These are phyloP conservation scores for Australoheros facetus DNA, from an alignment of 2,797 vertebrate species.

Conservation along the genomic window DNA sequence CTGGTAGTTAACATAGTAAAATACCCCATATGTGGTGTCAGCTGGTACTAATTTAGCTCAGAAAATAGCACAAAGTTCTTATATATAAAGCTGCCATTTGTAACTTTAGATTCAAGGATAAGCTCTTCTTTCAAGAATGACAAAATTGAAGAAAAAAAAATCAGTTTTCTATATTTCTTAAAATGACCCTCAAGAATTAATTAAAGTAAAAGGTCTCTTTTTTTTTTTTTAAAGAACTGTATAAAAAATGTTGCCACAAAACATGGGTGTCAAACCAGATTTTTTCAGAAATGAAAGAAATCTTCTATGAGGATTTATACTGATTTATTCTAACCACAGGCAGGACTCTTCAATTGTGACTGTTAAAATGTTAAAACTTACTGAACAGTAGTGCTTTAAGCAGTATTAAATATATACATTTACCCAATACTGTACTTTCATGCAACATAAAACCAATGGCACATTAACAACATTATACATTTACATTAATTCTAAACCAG, in stretches of 20 bases:
- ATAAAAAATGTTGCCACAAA: background rate
- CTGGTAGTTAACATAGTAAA: background rate
- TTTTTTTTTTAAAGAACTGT: background rate
- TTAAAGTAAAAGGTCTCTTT: background rate
- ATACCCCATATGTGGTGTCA: background rate
- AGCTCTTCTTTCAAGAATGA: background rate
- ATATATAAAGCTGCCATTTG: background rate
- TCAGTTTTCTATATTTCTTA: too few species aligned
- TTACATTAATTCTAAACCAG: constrained; percentile 29
- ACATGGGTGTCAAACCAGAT: background rate
- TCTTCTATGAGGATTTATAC: background rate
- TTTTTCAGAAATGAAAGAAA: background rate
- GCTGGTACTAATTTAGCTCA: background rate
- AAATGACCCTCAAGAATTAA: too few species aligned
- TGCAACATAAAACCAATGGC: constrained; percentile 17
- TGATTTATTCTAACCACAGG: background rate
- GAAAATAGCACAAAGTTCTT: background rate
- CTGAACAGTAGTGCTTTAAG: constrained; percentile 24
- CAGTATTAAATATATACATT: constrained; percentile 42
- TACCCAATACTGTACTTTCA: constrained; percentile 6
- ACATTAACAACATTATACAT: constrained; percentile 18
- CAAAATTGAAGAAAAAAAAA: too few species aligned
- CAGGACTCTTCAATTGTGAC: background rate
- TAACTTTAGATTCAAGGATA: background rate
- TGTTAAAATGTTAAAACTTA: constrained; percentile 16